Evolutionary conservation across 2,888 invertebrate genomes (phyloP), one percentile per base, ranked within the genome.

Genomic region (Leucozona laternaria): DNA sequence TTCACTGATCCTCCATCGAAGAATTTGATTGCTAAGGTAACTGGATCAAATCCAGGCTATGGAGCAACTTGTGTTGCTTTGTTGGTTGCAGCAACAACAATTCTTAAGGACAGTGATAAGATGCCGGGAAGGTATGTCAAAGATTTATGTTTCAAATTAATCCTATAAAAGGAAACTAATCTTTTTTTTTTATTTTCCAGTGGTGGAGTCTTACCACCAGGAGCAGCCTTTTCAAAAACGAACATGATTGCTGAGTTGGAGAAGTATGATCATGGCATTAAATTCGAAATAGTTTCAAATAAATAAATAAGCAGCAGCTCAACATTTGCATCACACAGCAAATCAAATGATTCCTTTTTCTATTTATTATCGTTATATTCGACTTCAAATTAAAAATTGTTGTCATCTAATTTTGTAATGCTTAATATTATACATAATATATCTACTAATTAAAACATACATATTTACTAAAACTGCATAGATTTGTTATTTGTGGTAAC

Each of bases 51-150:
- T 90, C 92, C 92, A 2, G 98, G 96, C 17, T 98, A 98, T 93
- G 96, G 97, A 2, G 94, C 96, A 10, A 98, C 98, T 0, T 96
- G 96, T 77, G 94, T 95, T 7, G 94, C 95, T 57, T 90, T 97
- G 82, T 93, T 98, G 6, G 93, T 95, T 81, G 93, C 96, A 58
- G 98, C 96, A 0, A 90, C 96, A 78, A 96, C 95, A 0, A 92
- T 98, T 66, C 93, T 98, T 13, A 94, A 94, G 22, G 97, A 98
- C 91, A 93, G 93, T 43, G 94, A 95, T 73, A 96, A 96, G 90
- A 94, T 98, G 94, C 98, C 98, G 0, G 91, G 93, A 62, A 93
- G 92, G 97, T 97, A 91, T 93, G 94, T 71, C n/a, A 4, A 15
- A 34, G 0, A 11, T n/a, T n/a, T 37, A 40, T 25, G 13, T 48